Conservation (phyloP, 2,113 vertebrate genomes). For the Heterotilapia buettikoferi region DNA sequence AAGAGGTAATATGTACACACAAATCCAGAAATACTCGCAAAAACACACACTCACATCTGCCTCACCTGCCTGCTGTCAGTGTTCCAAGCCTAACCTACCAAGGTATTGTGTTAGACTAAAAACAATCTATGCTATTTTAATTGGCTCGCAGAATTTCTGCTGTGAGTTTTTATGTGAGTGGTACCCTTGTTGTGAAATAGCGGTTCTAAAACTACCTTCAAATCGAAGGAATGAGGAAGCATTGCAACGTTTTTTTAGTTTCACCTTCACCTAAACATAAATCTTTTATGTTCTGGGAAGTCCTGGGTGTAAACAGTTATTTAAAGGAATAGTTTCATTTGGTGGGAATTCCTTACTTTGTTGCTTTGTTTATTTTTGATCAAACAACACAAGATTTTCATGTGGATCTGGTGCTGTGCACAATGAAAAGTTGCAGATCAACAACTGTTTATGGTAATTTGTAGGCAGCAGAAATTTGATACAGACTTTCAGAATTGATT, state of each 20-base stretch:
- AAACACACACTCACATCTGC: not conserved
- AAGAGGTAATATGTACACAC: constrained; percentile 74
- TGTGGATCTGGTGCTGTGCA: not conserved
- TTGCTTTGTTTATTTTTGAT: not conserved
- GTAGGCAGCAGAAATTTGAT: not conserved
- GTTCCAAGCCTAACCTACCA: not conserved
- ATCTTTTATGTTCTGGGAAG: not conserved
- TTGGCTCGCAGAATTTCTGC: not conserved
- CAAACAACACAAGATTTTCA: not conserved
- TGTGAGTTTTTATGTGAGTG: not conserved
- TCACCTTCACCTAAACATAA: not conserved
- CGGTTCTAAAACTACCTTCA: not conserved
- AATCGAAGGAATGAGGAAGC: not conserved
- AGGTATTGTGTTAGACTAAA: constrained; percentile 23
- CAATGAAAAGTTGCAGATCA: not conserved
- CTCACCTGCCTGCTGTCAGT: constrained; percentile 25
- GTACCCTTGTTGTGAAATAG: not conserved
- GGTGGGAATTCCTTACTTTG: not conserved
- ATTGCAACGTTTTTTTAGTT: not conserved
- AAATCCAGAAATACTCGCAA: not conserved
- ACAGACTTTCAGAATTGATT: not conserved
- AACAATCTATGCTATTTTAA: constrained; percentile 27
- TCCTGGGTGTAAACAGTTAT: not conserved
- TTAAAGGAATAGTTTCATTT: not conserved
- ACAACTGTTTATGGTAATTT: not conserved